Percentiles rank a stretch among this genome's conserved stretches.
These are phyloP conservation scores for Odontocerum albicorne DNA, from an alignment of 2,888 invertebrate genomes.

Conservation along the genomic window DNA sequence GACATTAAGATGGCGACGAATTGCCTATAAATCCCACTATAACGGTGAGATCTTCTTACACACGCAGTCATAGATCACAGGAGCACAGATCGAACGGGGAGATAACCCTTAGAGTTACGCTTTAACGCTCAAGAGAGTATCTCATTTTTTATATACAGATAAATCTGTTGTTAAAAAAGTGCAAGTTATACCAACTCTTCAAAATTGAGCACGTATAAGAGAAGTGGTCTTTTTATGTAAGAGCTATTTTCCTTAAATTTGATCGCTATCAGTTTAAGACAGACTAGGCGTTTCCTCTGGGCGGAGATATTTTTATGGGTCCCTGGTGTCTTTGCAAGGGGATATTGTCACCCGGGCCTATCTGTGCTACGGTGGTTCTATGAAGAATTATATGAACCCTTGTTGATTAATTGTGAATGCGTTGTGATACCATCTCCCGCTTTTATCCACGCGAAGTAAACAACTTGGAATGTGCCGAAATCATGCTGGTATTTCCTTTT, in stretches of 20 bases:
- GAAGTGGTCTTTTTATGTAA: not conserved
- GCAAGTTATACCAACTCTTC: no score
- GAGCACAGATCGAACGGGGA: slow-evolving; percentile 28
- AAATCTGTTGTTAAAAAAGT: no score
- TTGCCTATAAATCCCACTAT: slow-evolving; percentile 31
- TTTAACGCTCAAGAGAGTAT: not conserved
- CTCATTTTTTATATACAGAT: no score
- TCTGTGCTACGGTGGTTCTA: not conserved
- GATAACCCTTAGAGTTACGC: slow-evolving; percentile 25
- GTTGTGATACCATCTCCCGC: slow-evolving; percentile 14
- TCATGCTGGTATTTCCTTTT: not conserved
- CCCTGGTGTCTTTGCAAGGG: slow-evolving; percentile 24
- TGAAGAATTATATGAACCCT: slow-evolving; percentile 14
- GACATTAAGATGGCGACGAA: slow-evolving; percentile 23
- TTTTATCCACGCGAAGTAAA: not conserved
- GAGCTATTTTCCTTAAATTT: no score
- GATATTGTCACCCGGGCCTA: slow-evolving; percentile 13
- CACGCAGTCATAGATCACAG: slow-evolving; percentile 30
- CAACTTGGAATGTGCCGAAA: not conserved
- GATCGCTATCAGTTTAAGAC: no score
- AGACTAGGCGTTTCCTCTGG: slow-evolving; percentile 16
- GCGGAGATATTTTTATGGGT: slow-evolving; percentile 32
- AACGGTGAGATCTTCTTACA: slow-evolving; percentile 27
- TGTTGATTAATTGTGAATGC: slow-evolving; percentile 25
- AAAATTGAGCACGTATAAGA: no score